Percentiles rank a stretch among this genome's conserved stretches.
phyloP scores from a whole-genome alignment of 2,113 vertebrate genomes.

The Ascaphus truei region DNA sequence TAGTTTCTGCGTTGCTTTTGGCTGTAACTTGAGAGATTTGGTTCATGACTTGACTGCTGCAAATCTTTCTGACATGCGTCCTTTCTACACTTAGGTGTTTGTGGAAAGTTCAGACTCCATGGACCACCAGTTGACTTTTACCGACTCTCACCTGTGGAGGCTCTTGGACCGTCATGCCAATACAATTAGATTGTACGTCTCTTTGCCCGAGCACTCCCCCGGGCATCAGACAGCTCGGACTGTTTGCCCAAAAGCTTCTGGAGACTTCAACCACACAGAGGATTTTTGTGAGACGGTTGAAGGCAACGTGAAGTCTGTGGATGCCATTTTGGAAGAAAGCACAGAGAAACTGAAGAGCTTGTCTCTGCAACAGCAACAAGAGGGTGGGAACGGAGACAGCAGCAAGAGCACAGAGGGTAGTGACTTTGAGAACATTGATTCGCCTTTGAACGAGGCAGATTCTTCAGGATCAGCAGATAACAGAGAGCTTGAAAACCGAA shows the following conservation, averaged over 20 bases:
- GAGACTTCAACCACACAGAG: constrained; percentile 62
- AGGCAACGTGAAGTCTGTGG: constrained; percentile 80
- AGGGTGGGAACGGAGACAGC: constrained; percentile 82
- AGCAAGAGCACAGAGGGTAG: constrained; percentile 92
- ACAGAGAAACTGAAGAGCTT: constrained; percentile 95
- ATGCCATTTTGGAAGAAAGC: constrained; percentile 93
- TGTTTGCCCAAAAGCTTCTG: constrained; percentile 70
- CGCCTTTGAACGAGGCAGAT: constrained; percentile 80
- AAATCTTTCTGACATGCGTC: background rate
- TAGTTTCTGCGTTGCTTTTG: no score
- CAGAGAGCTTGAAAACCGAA: constrained; percentile 84
- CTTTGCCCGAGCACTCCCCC: constrained; percentile 87
- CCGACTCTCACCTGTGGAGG: constrained; percentile 91
- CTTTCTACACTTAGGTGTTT: constrained; percentile 73
- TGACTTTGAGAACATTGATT: constrained; percentile 93
- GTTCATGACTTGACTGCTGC: no score
- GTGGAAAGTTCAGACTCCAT: constrained; percentile 87
- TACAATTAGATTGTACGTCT: constrained; percentile 88
- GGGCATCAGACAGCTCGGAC: constrained; percentile 74
- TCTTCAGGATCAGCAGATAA: constrained; percentile 79
- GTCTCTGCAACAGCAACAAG: constrained; percentile 77
- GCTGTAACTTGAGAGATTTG: background rate
- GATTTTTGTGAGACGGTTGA: constrained; percentile 74
- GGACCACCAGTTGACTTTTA: constrained; percentile 81
- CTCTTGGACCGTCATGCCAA: constrained; percentile 94